A percentile compares a stretch with the other conserved stretches of the same genome.
Evolutionary conservation across 1,140 invertebrate species (phyloP).

Genomic region (Zaprionus davidi): DNA sequence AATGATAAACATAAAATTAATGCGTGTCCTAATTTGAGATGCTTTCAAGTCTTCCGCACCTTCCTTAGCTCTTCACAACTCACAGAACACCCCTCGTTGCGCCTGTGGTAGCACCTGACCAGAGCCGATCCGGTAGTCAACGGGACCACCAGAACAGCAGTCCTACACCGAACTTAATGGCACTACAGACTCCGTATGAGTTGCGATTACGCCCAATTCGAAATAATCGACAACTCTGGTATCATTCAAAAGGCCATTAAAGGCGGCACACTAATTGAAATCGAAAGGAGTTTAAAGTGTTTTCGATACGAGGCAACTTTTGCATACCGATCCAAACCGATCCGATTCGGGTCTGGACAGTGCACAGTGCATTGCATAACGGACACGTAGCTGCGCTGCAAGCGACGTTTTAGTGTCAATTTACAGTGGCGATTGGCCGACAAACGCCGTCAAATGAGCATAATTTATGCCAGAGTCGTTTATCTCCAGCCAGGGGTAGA

Average conservation of each 20-base stretch:
- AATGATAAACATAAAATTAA: too few species aligned
- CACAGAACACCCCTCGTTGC: conserved; percentile 17
- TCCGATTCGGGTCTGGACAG: neutral
- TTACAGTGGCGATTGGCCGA: conserved; percentile 15
- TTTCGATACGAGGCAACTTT: conserved; percentile 27
- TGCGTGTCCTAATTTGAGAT: neutral
- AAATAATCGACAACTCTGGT: conserved; percentile 27
- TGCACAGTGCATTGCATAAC: conserved; percentile 43
- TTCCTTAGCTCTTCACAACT: neutral
- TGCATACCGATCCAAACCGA: neutral
- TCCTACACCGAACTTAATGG: conserved; percentile 22
- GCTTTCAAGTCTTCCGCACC: neutral
- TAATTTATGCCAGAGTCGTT: conserved; percentile 58
- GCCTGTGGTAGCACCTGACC: conserved; percentile 31
- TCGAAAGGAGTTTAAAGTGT: conserved; percentile 57
- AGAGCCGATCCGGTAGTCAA: conserved; percentile 7
- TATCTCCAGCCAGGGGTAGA: conserved; percentile 18
- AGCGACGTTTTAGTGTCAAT: conserved; percentile 55
- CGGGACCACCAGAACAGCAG: conserved; percentile 28
- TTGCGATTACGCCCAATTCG: conserved; percentile 29
- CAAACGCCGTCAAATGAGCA: conserved; percentile 26
- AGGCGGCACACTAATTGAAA: conserved; percentile 48
- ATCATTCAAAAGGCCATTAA: conserved; percentile 24
- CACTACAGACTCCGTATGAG: conserved; percentile 4
- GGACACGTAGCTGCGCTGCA: neutral